Percentiles rank a stretch among this genome's conserved stretches.
Conservation (phyloP, 2,113 vertebrate species). For the Crypturellus undulatus region DNA sequence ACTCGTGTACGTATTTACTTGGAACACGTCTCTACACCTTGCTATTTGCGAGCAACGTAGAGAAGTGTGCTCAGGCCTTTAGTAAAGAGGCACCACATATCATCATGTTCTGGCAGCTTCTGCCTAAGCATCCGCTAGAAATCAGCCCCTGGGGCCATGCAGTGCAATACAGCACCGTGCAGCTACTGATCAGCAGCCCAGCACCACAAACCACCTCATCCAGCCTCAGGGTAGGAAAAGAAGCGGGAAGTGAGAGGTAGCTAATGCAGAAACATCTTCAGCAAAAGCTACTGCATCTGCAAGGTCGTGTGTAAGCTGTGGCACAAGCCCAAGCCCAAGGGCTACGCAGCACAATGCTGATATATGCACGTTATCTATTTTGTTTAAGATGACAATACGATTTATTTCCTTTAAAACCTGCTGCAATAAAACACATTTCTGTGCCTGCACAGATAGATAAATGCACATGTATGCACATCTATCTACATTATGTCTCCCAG, state of each 20-base stretch:
- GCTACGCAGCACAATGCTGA: rapidly evolving
- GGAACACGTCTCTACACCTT: not conserved
- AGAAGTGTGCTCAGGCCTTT: rapidly evolving
- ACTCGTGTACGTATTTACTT: not conserved
- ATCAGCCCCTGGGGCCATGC: not conserved
- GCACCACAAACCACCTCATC: not conserved
- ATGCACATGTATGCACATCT: not conserved
- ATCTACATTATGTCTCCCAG: not conserved
- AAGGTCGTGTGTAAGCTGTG: not conserved
- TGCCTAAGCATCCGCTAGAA: not conserved
- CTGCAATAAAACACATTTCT: not conserved
- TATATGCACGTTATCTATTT: not conserved
- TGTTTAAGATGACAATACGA: not conserved
- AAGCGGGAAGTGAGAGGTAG: rapidly evolving
- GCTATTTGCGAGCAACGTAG: not conserved
- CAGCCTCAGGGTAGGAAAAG: not conserved
- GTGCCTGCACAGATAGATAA: not conserved
- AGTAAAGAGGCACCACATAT: not conserved
- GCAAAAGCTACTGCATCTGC: not conserved
- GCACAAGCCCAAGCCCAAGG: not conserved
- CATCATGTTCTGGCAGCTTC: not conserved
- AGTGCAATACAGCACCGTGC: rapidly evolving
- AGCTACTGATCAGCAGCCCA: not conserved
- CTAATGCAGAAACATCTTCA: not conserved
- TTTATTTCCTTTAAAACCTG: not conserved